Base-by-base conservation (phyloP, 23 tunicate genomes). In the Pegea sp. region DNA sequence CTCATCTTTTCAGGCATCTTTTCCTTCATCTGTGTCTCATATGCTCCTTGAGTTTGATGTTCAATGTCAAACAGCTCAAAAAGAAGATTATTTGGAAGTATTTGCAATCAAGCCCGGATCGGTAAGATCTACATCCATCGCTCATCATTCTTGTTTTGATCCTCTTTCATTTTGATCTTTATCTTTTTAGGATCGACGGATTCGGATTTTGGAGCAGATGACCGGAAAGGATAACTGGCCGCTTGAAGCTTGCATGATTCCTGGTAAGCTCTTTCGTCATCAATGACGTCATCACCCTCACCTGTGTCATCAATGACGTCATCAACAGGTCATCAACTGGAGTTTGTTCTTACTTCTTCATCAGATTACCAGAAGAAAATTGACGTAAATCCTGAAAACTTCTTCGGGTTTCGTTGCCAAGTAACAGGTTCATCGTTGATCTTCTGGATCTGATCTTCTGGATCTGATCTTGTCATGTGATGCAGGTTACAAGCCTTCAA, bases 191-290 rank as follows among this genome's bases (percentile, higher is more conserved):
- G 46, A 38, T 8, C n/a, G n/a, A n/a, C 11, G 46, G 48, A 33
- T 55, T 49, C 61, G 62, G 44, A 62, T 74, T 52, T 29, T 74
- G 62, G 32, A 74, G 7, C 62, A 66, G 44, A 76, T 76, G 88
- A 38, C 49, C 53, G 62, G 62, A 55, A 69, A 76, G 22, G 58
- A 62, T 32, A 61, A 76, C 58, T 76, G 88, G 88, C 88, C 88
- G 19, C 64, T 52, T 26, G 55, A 66, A 42, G 69, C 74, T 16
- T 23, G 62, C 8, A 7, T 76, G 23, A 28, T 76, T 26, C 88
- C 88, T 24, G 88, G 88, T 76, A 19, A 25, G 7, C 18, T 11
- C 58, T 38, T 8, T 38, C 16, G 16, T 38, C 16, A 38, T 38
- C 46, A 38, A 8, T 38, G 16, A 8, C 16, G 46, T 38, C 16